These are phyloP conservation scores for Drosophila neonasuta DNA, from an alignment of 2,888 invertebrate genomes.

Conservation along the genomic window DNA sequence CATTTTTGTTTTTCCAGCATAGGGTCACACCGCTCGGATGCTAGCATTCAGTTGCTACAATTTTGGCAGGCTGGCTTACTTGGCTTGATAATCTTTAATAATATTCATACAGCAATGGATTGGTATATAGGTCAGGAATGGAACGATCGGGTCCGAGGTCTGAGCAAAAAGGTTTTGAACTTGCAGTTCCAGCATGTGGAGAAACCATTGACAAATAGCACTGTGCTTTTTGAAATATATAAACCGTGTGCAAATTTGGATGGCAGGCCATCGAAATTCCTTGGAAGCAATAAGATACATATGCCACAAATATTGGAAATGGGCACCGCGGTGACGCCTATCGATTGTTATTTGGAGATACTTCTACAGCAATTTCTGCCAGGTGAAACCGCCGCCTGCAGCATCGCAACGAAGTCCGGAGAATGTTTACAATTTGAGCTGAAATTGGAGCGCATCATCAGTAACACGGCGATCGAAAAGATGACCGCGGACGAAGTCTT, in stretches of 20 bases:
- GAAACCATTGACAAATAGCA: constrained; percentile 77
- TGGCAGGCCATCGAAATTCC: constrained; percentile 65
- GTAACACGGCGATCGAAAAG: constrained; percentile 82
- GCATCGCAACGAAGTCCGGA: constrained; percentile 76
- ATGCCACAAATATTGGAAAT: constrained; percentile 70
- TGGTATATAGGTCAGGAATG: constrained; percentile 80
- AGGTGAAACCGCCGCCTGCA: constrained; percentile 83
- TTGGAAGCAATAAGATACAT: constrained; percentile 36
- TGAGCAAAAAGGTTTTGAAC: constrained; percentile 75
- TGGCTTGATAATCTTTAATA: too few species aligned
- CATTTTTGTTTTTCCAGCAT: too few species aligned
- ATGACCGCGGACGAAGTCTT: constrained; percentile 82
- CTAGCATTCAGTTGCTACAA: too few species aligned
- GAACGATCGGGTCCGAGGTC: constrained; percentile 71
- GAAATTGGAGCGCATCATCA: constrained; percentile 80
- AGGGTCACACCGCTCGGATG: too few species aligned
- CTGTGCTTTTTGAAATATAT: constrained; percentile 72
- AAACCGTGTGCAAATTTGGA: constrained; percentile 64
- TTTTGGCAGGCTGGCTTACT: too few species aligned
- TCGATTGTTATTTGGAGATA: constrained; percentile 83
- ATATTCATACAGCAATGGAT: constrained; percentile 63
- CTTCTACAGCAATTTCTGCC: constrained; percentile 83
- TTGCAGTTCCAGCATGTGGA: constrained; percentile 72
- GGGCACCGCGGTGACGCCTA: constrained; percentile 82
- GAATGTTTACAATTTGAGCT: constrained; percentile 77